Evolutionary conservation across 1,140 invertebrate species (phyloP), one percentile per base, ranked within the genome.

Genomic region (Spodoptera frugiperda): DNA sequence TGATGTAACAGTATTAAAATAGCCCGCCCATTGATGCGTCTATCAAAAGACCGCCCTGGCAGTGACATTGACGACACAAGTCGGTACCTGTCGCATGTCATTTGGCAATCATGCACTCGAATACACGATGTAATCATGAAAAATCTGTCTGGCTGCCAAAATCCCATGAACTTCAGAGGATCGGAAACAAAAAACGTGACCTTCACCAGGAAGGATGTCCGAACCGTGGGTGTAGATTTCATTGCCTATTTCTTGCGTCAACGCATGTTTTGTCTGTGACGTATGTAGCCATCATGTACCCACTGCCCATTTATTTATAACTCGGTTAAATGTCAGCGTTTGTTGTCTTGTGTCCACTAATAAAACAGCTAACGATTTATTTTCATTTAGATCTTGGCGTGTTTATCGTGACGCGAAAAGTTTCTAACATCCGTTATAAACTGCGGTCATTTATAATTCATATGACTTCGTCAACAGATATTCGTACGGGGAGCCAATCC

Each of bases 301-400:
- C 6, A 78, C 61, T 77, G 82, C 81, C 70, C 65, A 75, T 89
- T 86, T 91, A 93, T 89, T 89, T 92, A 88, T 93, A 93, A 89
- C 82, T 48, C 82, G 78, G 82, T 89, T 88, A 91, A 92, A 93
- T 92, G 89, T 88, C 91, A 91, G 86, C 86, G 84, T 91, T 91
- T 85, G 86, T 78, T 54, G 81, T 79, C 81, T 82, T 84, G 81
- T 65, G 65, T 76, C 84, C 15, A 61, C 73, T 78, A 84, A 87
- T 87, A 61, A 87, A 89, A 86, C 82, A 80, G 82, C 87, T 89
- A 87, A 90, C 84, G 77, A 81, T 87, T 88, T 88, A 86, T 91
- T 87, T 89, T 87, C 80, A 82, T 88, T 86, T 73, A 79, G 76
- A 85, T 70, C 51, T 54, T 76, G 70, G 67, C 67, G 53, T 54